Percentiles rank a stretch among this genome's conserved stretches.
Conservation (phyloP, 2,797 vertebrate species). For the Netta rufina region DNA sequence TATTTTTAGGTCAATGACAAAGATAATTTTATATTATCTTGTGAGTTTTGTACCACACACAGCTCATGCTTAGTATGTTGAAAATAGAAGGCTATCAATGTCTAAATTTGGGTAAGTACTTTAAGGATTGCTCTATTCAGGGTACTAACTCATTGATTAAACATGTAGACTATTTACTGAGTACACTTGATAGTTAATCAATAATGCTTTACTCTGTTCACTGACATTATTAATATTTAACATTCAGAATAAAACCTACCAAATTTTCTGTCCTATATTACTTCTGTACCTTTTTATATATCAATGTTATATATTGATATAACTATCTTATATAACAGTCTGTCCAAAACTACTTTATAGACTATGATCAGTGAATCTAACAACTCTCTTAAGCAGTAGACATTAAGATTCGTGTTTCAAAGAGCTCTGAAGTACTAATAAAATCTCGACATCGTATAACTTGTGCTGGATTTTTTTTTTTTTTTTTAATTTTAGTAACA, state of each 20-base stretch:
- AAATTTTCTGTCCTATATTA: neutral
- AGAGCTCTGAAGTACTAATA: neutral
- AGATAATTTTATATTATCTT: neutral
- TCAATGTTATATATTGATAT: no score
- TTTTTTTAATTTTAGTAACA: neutral
- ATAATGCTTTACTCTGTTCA: slow-evolving; percentile 1
- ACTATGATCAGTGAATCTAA: neutral
- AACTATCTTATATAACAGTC: neutral
- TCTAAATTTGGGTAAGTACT: neutral
- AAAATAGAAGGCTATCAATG: slow-evolving; percentile 15
- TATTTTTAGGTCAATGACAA: slow-evolving; percentile 5
- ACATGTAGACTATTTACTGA: slow-evolving; percentile 1
- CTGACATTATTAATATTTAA: slow-evolving; percentile 16
- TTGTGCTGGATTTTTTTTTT: neutral
- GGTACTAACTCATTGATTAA: slow-evolving; percentile 14
- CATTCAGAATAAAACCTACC: neutral
- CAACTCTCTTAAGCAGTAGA: neutral
- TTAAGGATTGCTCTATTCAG: slow-evolving; percentile 1
- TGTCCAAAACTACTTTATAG: neutral
- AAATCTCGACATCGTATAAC: neutral
- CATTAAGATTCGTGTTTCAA: neutral
- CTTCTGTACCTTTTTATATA: neutral
- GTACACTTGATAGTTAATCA: slow-evolving; percentile 25
- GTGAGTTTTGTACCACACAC: neutral
- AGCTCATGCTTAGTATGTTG: neutral